phyloP scores from a whole-genome alignment of 1,140 invertebrate genomes.

The Harpegnathos saltator region DNA sequence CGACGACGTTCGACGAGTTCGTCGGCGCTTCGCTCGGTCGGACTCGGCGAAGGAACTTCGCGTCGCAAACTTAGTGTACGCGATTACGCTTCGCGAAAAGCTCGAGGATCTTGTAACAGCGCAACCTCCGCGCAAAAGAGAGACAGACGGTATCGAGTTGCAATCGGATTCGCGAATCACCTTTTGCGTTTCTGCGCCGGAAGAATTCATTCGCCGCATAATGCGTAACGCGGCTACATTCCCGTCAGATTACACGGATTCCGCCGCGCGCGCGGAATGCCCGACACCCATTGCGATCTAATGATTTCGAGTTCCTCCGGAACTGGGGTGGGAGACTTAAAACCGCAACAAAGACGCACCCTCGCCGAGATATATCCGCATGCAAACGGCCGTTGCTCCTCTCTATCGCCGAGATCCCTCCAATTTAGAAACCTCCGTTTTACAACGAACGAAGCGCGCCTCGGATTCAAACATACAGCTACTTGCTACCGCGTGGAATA shows the following conservation, averaged over 20 bases:
- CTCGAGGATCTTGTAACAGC: background rate
- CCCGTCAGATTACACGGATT: conserved; percentile 49
- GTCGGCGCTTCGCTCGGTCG: background rate
- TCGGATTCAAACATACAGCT: background rate
- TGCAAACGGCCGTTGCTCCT: background rate
- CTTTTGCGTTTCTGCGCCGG: background rate
- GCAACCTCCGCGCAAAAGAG: background rate
- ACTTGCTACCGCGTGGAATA: background rate
- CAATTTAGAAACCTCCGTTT: background rate
- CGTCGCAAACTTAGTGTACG: background rate
- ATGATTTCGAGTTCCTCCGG: conserved; percentile 28
- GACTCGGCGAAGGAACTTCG: conserved; percentile 2
- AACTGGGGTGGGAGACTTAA: conserved; percentile 14
- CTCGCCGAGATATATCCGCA: background rate
- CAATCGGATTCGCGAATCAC: conserved; percentile 44
- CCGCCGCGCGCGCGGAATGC: conserved; percentile 3
- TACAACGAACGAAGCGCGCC: background rate
- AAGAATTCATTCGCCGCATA: conserved; percentile 51
- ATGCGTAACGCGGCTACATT: conserved; percentile 44
- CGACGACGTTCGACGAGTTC: background rate
- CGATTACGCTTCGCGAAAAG: conserved; percentile 5
- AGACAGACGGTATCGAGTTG: conserved; percentile 2
- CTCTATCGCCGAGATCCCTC: background rate
- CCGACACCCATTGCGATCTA: conserved; percentile 18
- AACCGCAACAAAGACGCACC: conserved; percentile 12